phyloP scores from a whole-genome alignment of 2,888 invertebrate genomes.

The Sylvicola cinctus region DNA sequence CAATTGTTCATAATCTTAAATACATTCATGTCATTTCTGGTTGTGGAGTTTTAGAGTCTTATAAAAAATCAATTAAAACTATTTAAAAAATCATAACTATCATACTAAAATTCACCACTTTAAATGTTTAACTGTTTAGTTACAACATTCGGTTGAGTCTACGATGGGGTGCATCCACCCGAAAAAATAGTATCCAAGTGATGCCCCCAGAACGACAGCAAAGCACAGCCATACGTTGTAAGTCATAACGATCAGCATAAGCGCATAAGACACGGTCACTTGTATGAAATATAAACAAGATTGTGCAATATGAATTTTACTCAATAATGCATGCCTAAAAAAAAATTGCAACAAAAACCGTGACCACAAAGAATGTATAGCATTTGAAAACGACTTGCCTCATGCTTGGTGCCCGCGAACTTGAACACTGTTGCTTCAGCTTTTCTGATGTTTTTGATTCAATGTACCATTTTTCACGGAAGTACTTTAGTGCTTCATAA shows the following conservation, averaged over 20 bases:
- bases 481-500: not conserved
- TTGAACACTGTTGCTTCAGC: not conserved
- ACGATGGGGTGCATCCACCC: not conserved
- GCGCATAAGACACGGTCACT: not conserved
- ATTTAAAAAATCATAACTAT: too few species aligned
- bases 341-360: too few species aligned
- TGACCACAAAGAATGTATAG: too few species aligned
- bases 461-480: too few species aligned
- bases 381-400: too few species aligned
- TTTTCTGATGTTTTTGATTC: too few species aligned
- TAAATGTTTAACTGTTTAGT: too few species aligned
- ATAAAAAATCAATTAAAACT: too few species aligned
- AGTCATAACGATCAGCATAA: slow-evolving; percentile 1
- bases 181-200: not conserved
- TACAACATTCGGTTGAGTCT: not conserved
- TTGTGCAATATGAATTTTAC: not conserved
- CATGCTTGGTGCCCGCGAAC: not conserved
- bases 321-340: not conserved
- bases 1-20: too few species aligned
- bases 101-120: too few species aligned
- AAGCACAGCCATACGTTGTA: slow-evolving; percentile 1
- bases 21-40: too few species aligned
- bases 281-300: not conserved
- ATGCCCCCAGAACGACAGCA: not conserved
- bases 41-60: too few species aligned